A percentile compares a stretch with the other conserved stretches of the same genome.
These are phyloP conservation scores for Pseudolaguvia tuberculata DNA, from an alignment of 2,113 vertebrate genomes.

Conservation along the genomic window DNA sequence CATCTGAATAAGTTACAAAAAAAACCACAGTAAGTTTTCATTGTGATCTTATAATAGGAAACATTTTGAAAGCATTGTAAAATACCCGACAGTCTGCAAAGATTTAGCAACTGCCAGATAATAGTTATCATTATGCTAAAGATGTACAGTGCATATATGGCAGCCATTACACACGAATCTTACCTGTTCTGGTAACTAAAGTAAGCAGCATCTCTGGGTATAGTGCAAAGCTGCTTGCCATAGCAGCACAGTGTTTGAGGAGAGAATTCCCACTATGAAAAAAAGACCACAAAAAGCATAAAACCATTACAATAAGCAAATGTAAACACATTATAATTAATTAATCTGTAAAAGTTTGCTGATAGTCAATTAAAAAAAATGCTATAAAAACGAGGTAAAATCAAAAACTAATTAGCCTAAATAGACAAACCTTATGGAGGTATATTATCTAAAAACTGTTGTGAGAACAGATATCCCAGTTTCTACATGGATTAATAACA, in stretches of 20 bases:
- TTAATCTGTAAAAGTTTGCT: not conserved
- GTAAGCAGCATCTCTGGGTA: constrained; percentile 94
- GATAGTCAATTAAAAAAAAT: too few relatives aligned
- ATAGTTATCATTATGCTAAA: too few relatives aligned
- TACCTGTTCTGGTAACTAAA: constrained; percentile 99
- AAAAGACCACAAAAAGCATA: not conserved
- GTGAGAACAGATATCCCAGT: too few relatives aligned
- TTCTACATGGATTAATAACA: too few relatives aligned
- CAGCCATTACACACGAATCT: constrained; percentile 5
- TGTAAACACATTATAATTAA: not conserved
- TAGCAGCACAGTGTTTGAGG: constrained; percentile 99
- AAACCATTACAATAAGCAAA: not conserved
- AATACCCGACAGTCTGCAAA: too few relatives aligned
- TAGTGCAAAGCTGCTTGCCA: constrained; percentile 97
- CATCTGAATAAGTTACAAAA: not conserved
- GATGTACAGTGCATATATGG: too few relatives aligned
- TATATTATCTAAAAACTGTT: too few relatives aligned
- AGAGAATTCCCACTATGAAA: constrained; percentile 90
- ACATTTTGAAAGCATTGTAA: not conserved
- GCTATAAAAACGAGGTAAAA: too few relatives aligned
- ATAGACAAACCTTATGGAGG: too few relatives aligned
- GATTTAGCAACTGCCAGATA: not conserved
- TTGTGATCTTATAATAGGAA: not conserved
- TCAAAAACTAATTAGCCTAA: not conserved
- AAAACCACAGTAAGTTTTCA: not conserved